Base-by-base conservation (phyloP, 2,888 invertebrate genomes). In the Drosophila testacea region DNA sequence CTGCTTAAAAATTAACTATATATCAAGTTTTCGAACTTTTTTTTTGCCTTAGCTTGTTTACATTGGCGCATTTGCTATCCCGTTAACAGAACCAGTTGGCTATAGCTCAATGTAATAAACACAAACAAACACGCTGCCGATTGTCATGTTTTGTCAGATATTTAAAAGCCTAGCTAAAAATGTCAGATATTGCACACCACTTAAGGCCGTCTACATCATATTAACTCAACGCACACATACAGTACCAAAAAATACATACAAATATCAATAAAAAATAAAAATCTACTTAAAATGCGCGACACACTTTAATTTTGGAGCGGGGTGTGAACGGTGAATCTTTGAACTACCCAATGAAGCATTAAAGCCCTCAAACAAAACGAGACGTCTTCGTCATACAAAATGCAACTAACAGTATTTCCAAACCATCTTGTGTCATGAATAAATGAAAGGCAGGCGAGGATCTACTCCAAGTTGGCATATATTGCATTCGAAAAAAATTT, bases 281-380 rank as follows among this genome's bases (percentile, higher is more conserved):
- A 56, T 66, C 66, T 57, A 78, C 79, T 83, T 83, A 59, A 86
- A 73, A 83, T 83, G 81, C 83, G 64, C 73, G 81, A 79, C 83
- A 83, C 84, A 83, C 83, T 72, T 67, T 38, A 44, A 56, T 56
- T 68, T 63, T 56, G 50, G 62, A 48, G 55, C 32, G 65, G 73
- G 73, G 76, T 76, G 84, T 83, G 66, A 86, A 69, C 75, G 81
- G 73, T 69, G 30, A 50, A 73, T 72, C 84, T 83, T 86, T 78
- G 63, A 86, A 81, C 78, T 66, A 41, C 44, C 30, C 55, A 48
- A 41, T 41, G 10, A 54, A 56, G 51, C 38, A 52, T 39, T 50
- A 22, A 51, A 32, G 54, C 67, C 48, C n/a, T 9, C 10, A 13
- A 22, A 55, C 42, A 42, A 44, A 42, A 16, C 42, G n/a, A 41